Percentiles rank a stretch among this genome's conserved stretches.
Evolutionary conservation across 2,888 invertebrate species (phyloP).

Genomic region (Tetragonula carbonaria): DNA sequence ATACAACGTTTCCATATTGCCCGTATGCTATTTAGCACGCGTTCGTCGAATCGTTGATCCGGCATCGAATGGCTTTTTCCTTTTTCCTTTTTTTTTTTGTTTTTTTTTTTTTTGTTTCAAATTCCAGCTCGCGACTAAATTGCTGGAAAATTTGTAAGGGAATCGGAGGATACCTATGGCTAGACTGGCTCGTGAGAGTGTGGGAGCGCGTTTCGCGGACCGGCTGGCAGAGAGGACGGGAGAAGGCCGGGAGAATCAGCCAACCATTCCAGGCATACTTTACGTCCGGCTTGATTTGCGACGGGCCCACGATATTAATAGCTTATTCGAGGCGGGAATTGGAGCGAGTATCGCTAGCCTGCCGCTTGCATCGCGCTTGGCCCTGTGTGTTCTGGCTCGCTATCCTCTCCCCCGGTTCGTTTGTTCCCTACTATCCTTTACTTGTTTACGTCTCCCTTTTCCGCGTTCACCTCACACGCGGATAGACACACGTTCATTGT

Average conservation of each 20-base stretch:
- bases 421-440: conserved; percentile 46
- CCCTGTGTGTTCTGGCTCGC: conserved; percentile 35
- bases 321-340: conserved; percentile 76
- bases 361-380: conserved; percentile 46
- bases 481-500: neutral
- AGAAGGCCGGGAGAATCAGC: conserved; percentile 49
- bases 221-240: conserved; percentile 31
- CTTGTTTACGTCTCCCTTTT: conserved; percentile 50
- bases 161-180: conserved; percentile 9
- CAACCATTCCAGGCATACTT: conserved; percentile 75
- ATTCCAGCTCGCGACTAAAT: conserved; percentile 3
- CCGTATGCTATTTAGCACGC: neutral
- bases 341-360: conserved; percentile 70
- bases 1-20: neutral
- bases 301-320: conserved; percentile 74
- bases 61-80: neutral
- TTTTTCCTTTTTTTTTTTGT: too few species aligned
- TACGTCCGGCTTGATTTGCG: conserved; percentile 77
- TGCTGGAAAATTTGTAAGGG: conserved; percentile 12
- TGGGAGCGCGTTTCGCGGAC: conserved; percentile 22
- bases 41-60: neutral
- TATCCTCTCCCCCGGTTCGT: conserved; percentile 22
- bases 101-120: neutral
- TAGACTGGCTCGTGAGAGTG: conserved; percentile 29
- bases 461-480: neutral